These are phyloP conservation scores for Orussus abietinus DNA, from an alignment of 1,140 invertebrate species.

Conservation along the genomic window DNA sequence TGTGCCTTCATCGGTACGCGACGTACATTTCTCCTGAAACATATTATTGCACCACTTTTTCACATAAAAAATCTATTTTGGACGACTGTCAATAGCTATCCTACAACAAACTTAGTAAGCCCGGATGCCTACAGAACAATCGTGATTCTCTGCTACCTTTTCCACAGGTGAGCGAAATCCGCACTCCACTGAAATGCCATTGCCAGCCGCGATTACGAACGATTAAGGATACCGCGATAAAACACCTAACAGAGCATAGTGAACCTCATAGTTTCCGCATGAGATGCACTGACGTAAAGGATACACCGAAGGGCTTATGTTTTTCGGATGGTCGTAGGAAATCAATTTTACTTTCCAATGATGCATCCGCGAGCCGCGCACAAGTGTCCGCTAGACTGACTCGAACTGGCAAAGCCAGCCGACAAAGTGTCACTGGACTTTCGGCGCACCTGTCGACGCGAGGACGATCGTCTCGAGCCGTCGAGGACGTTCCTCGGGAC, in stretches of 20 bases:
- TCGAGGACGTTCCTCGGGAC: slow-evolving; percentile 1
- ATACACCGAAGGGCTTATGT: slow-evolving; percentile 29
- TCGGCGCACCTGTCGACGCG: slow-evolving; percentile 9
- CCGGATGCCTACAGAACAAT: too few species aligned
- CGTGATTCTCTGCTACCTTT: too few species aligned
- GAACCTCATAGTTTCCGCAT: too few species aligned
- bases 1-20: neutral
- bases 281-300: too few species aligned
- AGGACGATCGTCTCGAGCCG: neutral
- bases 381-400: neutral
- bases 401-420: neutral
- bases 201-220: too few species aligned
- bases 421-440: slow-evolving; percentile 1
- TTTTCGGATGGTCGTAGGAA: slow-evolving; percentile 38
- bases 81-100: too few species aligned
- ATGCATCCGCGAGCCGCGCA: slow-evolving; percentile 23
- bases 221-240: too few species aligned
- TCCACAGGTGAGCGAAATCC: too few species aligned
- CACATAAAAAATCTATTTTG: too few species aligned
- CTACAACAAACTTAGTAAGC: too few species aligned
- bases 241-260: too few species aligned
- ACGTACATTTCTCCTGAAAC: neutral
- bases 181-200: too few species aligned
- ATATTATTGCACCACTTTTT: slow-evolving; percentile 9
- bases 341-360: slow-evolving; percentile 31